Evolutionary conservation across 2,113 vertebrate genomes (phyloP).

Genomic region (Chloroceryle aenea): DNA sequence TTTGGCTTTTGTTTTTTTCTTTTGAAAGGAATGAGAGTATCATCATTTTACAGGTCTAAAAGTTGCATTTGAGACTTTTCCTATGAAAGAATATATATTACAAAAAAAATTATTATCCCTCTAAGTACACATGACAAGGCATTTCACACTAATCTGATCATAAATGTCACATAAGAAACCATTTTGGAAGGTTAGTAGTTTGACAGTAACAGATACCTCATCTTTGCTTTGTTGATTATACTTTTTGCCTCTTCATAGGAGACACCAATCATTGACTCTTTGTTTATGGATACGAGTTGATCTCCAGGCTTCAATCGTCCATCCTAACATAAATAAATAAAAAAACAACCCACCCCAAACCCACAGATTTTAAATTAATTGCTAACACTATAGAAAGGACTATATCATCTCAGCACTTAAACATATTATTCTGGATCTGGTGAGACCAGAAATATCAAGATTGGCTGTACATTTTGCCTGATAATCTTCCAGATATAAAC

Average conservation of each 20-base stretch:
- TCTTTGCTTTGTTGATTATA: slow-evolving; percentile 84
- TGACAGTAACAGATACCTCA: slow-evolving; percentile 77
- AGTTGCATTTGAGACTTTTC: not conserved
- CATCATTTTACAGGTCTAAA: not conserved
- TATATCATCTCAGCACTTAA: not conserved
- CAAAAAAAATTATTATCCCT: not conserved
- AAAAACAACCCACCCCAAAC: not conserved
- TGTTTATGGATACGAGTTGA: slow-evolving; percentile 93
- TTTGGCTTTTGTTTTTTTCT: not conserved
- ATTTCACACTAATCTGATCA: not conserved
- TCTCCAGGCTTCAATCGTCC: slow-evolving; percentile 90
- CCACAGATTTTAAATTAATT: not conserved
- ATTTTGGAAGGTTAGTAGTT: not conserved
- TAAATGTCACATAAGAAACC: not conserved
- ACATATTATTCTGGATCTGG: not conserved
- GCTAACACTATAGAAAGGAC: not conserved
- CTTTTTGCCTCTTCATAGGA: slow-evolving; percentile 90
- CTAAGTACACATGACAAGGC: not conserved
- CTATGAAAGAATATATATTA: not conserved
- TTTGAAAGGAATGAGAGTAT: not conserved
- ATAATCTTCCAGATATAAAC: not conserved
- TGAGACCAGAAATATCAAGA: not conserved
- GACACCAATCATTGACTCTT: slow-evolving; percentile 91
- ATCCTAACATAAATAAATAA: slow-evolving; percentile 78
- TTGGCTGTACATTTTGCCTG: not conserved